Evolutionary conservation across 2,113 vertebrate genomes (phyloP).

Genomic region (Alosa alosa): DNA sequence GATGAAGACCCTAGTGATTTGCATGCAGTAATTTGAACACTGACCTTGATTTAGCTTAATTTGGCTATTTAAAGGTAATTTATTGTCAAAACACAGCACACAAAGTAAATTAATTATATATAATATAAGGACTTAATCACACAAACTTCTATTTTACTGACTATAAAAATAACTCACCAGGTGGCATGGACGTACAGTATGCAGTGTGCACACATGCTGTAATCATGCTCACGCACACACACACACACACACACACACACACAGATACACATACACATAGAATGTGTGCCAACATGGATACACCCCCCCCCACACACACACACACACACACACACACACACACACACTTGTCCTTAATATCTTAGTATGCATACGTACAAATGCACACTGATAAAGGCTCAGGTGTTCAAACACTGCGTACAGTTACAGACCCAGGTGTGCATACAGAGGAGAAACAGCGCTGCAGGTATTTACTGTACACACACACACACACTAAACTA

Average conservation of each 20-base stretch:
- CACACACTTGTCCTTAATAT: neutral
- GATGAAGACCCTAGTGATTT: no score
- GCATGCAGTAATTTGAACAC: no score
- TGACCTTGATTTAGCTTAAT: no score
- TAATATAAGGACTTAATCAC: no score
- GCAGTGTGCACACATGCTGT: neutral
- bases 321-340: neutral
- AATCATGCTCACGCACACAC: neutral
- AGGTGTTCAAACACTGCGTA: neutral
- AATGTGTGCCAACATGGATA: neutral
- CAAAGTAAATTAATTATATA: no score
- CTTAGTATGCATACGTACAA: neutral
- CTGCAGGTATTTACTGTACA: neutral
- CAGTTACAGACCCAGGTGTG: neutral
- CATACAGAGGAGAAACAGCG: neutral
- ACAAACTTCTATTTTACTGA: no score
- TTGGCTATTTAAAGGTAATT: no score
- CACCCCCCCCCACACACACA: neutral
- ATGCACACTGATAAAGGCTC: neutral
- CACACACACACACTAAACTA: neutral
- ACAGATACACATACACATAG: neutral
- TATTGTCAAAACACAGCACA: no score
- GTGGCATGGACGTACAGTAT: no score
- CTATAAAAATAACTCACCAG: no score
- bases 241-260: neutral